Percentiles rank a stretch among this genome's conserved stretches.
These are phyloP conservation scores for Drosophila mimetica DNA, from an alignment of 2,888 invertebrate genomes.

Conservation along the genomic window DNA sequence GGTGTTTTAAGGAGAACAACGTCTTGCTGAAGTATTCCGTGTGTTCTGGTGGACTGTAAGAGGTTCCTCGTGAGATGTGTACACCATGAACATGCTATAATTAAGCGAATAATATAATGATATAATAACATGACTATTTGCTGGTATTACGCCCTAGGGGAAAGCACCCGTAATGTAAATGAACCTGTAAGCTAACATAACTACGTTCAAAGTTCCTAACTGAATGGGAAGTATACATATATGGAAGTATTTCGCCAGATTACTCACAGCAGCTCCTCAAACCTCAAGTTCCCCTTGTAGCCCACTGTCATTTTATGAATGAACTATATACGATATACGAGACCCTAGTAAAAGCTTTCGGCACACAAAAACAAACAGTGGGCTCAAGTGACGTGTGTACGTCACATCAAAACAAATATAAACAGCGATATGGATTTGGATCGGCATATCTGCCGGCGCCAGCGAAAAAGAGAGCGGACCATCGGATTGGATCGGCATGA, in stretches of 20 bases:
- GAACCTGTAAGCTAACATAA: not conserved
- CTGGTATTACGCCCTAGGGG: conserved; percentile 2
- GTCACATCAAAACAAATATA: conserved; percentile 37
- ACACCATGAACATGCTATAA: no score
- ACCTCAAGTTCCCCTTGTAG: not conserved
- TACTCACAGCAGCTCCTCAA: conserved; percentile 1
- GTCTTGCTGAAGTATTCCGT: not conserved
- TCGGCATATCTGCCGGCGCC: conserved; percentile 41
- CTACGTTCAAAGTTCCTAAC: conserved; percentile 14
- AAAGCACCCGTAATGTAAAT: conserved; percentile 27
- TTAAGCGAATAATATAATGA: conserved; percentile 2
- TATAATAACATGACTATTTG: conserved; percentile 15
- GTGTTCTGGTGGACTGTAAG: not conserved
- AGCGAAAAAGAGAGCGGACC: conserved; percentile 20
- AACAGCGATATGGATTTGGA: conserved; percentile 35
- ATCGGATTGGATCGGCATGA: conserved; percentile 42
- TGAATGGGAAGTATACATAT: conserved; percentile 16
- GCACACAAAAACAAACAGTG: not conserved
- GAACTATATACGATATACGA: conserved; percentile 38
- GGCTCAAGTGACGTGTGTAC: conserved; percentile 34
- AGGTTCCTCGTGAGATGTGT: not conserved
- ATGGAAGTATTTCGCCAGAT: conserved; percentile 13
- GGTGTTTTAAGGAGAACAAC: not conserved
- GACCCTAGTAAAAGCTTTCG: conserved; percentile 41
- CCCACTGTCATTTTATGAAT: conserved; percentile 59